phyloP scores from a whole-genome alignment of 2,888 invertebrate species.

The Abrostola triplasia region DNA sequence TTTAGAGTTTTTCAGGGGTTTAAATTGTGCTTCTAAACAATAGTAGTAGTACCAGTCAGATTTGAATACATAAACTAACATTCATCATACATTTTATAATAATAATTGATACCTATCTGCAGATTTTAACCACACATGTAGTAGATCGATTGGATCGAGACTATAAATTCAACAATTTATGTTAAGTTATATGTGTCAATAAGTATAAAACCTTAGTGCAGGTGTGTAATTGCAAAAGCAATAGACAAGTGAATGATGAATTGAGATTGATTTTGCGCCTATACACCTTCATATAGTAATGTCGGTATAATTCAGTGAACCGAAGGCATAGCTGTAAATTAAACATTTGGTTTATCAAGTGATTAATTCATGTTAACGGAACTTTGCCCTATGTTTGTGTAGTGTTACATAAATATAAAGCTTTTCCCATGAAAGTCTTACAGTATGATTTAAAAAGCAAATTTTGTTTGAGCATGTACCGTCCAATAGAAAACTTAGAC shows the following conservation, averaged over 20 bases:
- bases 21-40: too few species aligned
- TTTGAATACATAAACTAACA: too few species aligned
- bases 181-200: slow-evolving; percentile 20
- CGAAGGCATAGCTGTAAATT: slow-evolving; percentile 14
- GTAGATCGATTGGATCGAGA: not conserved
- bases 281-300: not conserved
- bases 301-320: slow-evolving; percentile 14
- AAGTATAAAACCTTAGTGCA: slow-evolving; percentile 18
- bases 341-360: slow-evolving; percentile 4
- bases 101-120: too few species aligned
- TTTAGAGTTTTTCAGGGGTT: too few species aligned
- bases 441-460: too few species aligned
- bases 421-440: too few species aligned
- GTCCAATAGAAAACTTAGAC: not conserved
- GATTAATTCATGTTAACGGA: not conserved
- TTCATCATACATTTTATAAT: too few species aligned
- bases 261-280: slow-evolving; percentile 21
- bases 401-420: not conserved
- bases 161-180: slow-evolving; percentile 18
- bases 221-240: slow-evolving; percentile 30
- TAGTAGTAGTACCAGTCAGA: too few species aligned
- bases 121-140: not conserved
- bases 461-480: not conserved
- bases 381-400: not conserved
- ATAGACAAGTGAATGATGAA: slow-evolving; percentile 42